Percentiles rank a stretch among this genome's conserved stretches.
Conservation (phyloP, 2,888 invertebrate species). For the Drosophila greeni region DNA sequence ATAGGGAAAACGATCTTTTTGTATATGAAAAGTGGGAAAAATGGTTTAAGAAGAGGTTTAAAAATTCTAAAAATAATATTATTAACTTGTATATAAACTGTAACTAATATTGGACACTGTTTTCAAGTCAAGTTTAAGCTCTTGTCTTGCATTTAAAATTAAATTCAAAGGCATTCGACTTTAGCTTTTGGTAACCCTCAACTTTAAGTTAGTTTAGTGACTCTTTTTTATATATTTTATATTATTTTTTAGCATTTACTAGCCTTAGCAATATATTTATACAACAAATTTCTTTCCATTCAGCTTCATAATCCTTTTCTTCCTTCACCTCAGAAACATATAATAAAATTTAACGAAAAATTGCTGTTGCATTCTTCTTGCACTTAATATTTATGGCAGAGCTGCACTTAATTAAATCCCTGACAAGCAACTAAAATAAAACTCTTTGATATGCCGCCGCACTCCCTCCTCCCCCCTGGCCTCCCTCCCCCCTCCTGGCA, state of each 20-base stretch:
- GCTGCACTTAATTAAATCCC: conserved; percentile 42
- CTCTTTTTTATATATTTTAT: no score
- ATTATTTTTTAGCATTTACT: not conserved
- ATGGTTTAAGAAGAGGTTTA: no score
- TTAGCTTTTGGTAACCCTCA: not conserved
- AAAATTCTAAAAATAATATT: no score
- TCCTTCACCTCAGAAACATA: no score
- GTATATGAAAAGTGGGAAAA: no score
- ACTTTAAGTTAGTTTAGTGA: not conserved
- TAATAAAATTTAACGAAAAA: conserved; percentile 12
- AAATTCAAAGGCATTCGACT: not conserved
- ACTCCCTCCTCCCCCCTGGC: not conserved
- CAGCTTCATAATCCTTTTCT: not conserved
- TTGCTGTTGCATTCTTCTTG: conserved; percentile 24
- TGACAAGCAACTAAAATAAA: conserved; percentile 33
- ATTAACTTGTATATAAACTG: not conserved
- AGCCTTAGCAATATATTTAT: not conserved
- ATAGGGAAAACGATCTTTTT: no score
- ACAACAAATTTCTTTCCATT: not conserved
- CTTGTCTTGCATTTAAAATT: not conserved
- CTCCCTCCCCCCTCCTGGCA: no score
- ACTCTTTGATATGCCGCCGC: conserved; percentile 30
- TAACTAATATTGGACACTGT: not conserved
- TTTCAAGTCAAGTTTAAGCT: not conserved
- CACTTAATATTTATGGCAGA: conserved; percentile 42